Conservation (phyloP, 1,140 invertebrate species). For the Hypothenemus hampei region DNA sequence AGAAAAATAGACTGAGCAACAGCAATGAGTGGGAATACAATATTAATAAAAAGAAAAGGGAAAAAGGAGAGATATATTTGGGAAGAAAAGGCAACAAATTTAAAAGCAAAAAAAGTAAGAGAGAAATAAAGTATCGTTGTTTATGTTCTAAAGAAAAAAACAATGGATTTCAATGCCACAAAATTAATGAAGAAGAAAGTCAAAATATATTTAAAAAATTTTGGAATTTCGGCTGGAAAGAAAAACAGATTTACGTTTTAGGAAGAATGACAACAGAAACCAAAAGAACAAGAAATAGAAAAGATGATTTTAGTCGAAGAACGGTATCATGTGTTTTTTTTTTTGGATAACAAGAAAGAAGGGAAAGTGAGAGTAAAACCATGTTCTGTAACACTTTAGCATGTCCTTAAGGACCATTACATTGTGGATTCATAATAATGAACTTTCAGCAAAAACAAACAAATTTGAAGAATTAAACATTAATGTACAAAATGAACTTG, state of each 20-base stretch:
- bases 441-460: no score
- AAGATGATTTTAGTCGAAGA: no score
- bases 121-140: no score
- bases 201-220: slow-evolving; percentile 7
- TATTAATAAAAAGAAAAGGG: no score
- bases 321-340: neutral
- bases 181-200: slow-evolving; percentile 5
- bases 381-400: slow-evolving; percentile 19
- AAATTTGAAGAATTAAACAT: neutral
- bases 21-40: no score
- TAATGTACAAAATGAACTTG: neutral
- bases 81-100: no score
- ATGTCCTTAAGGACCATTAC: neutral
- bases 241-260: slow-evolving; percentile 10
- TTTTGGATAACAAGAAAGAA: neutral
- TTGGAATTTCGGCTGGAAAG: slow-evolving; percentile 1
- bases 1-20: no score
- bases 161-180: no score
- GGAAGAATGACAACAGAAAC: slow-evolving; percentile 1
- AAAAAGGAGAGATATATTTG: no score
- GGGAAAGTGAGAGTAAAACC: slow-evolving; percentile 23
- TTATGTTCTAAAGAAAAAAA: no score
- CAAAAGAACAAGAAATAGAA: neutral
- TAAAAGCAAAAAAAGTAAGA: no score
- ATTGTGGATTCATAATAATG: neutral